A percentile compares a stretch with the other conserved stretches of the same genome.
phyloP scores from a whole-genome alignment of 2,888 invertebrate species.

The Drosophila birchii region DNA sequence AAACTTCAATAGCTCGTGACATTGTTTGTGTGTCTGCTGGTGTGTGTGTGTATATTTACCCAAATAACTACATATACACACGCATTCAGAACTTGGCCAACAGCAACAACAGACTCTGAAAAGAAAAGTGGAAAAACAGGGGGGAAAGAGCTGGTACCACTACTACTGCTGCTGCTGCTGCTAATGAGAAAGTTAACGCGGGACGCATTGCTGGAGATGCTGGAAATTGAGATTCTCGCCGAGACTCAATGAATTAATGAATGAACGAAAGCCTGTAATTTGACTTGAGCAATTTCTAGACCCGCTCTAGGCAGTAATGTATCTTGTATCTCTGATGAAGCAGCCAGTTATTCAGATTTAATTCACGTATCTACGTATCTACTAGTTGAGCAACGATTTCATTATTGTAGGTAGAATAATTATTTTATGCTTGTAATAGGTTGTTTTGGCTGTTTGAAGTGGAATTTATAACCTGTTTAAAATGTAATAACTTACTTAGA shows the following conservation, averaged over 20 bases:
- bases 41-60: slow-evolving; percentile 30
- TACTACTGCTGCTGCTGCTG: slow-evolving; percentile 14
- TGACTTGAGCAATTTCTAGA: slow-evolving; percentile 31
- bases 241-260: slow-evolving; percentile 59
- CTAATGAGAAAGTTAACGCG: slow-evolving; percentile 47
- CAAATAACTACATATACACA: slow-evolving; percentile 35
- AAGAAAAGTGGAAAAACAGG: slow-evolving; percentile 37
- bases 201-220: slow-evolving; percentile 21
- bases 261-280: slow-evolving; percentile 50
- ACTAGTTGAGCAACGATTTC: slow-evolving; percentile 6
- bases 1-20: slow-evolving; percentile 80
- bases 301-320: slow-evolving; percentile 15
- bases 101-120: slow-evolving; percentile 28
- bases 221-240: slow-evolving; percentile 40
- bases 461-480: neutral
- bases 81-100: slow-evolving; percentile 30
- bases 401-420: neutral
- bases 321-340: slow-evolving; percentile 12
- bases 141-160: neutral
- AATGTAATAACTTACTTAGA: too few relatives aligned
- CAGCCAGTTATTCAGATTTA: slow-evolving; percentile 7
- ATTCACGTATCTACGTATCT: neutral
- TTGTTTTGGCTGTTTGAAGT: neutral
- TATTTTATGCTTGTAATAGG: neutral
- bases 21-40: slow-evolving; percentile 65